phyloP scores from a whole-genome alignment of 2,113 vertebrate genomes.

The Calyptommatus sinebrachiatus region DNA sequence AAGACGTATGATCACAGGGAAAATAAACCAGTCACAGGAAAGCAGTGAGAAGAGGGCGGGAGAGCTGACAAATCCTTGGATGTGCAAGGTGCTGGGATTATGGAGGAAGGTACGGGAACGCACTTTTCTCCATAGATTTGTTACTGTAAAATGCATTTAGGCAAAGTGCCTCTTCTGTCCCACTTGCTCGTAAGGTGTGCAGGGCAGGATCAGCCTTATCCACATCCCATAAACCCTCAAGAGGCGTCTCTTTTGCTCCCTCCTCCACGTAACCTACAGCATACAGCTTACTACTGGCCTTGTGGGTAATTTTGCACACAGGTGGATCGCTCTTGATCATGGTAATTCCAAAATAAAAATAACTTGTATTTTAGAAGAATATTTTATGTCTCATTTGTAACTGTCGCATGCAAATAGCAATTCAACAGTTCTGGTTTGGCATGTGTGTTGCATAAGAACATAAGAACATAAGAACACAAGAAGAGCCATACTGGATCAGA shows the following conservation, averaged over 20 bases:
- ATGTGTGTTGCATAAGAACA: not conserved
- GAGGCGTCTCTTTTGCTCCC: not conserved
- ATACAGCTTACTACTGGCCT: constrained; percentile 25
- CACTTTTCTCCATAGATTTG: too few species aligned
- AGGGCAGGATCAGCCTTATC: not conserved
- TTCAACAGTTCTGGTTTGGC: constrained; percentile 32
- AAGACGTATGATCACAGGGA: too few species aligned
- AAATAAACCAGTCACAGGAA: too few species aligned
- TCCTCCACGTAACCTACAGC: not conserved
- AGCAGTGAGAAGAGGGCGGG: too few species aligned
- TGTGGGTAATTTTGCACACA: constrained; percentile 38
- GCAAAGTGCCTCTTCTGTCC: not conserved
- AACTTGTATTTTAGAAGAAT: constrained; percentile 46
- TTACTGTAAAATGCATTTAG: not conserved
- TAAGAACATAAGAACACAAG: not conserved
- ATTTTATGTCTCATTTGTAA: constrained; percentile 49
- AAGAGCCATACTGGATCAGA: too few species aligned
- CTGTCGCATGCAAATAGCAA: constrained; percentile 45
- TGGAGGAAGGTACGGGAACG: too few species aligned
- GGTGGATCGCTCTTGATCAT: constrained; percentile 10
- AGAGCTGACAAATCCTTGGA: too few species aligned
- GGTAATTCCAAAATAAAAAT: constrained; percentile 52
- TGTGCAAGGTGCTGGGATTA: too few species aligned
- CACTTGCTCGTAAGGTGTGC: too few species aligned
- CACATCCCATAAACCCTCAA: not conserved